Base-by-base conservation (phyloP, 1,140 invertebrate genomes). In the Parasteatoda tepidariorum region DNA sequence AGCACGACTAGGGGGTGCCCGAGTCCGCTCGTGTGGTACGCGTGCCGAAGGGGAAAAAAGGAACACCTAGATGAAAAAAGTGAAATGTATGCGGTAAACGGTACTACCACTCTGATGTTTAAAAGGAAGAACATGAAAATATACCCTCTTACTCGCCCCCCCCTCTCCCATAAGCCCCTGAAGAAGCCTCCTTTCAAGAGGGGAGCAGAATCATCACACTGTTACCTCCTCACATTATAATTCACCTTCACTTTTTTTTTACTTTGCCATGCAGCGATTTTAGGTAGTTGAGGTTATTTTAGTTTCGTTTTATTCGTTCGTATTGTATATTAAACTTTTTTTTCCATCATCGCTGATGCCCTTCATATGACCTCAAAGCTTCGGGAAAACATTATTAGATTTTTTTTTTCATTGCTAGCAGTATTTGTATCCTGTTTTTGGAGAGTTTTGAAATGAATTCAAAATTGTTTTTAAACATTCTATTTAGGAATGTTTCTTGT, bases 211-310 rank as follows among this genome's bases (percentile, higher is more conserved):
- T n/a, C n/a, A n/a, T n/a, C n/a, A 31, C 30, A 26, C n/a, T 28
- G 5, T 22, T 13, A 6, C 33, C 64, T 67, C 22, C 15, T 33
- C 18, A 18, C 34, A 34, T 18, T 61, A 61, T 74, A 74, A 57
- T 74, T 74, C 71, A 74, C 71, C 71, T 74, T 74, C 71, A 61
- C 33, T 61, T 61, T 74, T 68, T 71, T 31, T 55, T 66, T 48
- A n/a, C n/a, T 48, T 3, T 24, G 7, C 33, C 22, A 41, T 11
- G 38, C 66, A 15, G 31, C 33, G 61, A 54, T 38, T 74, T 74
- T 61, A 22, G 4, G 5, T 13, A 15, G 38, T 11, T 11, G 24
- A 18, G 24, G 22, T 15, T 0, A n/a, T 3, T 61, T 74, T 11
- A 38, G 38, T 15, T 13, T 4, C 55, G 30, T 24, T 61, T 61